These are phyloP conservation scores for Meandrusa payeni DNA, from an alignment of 2,888 invertebrate species.

Conservation along the genomic window DNA sequence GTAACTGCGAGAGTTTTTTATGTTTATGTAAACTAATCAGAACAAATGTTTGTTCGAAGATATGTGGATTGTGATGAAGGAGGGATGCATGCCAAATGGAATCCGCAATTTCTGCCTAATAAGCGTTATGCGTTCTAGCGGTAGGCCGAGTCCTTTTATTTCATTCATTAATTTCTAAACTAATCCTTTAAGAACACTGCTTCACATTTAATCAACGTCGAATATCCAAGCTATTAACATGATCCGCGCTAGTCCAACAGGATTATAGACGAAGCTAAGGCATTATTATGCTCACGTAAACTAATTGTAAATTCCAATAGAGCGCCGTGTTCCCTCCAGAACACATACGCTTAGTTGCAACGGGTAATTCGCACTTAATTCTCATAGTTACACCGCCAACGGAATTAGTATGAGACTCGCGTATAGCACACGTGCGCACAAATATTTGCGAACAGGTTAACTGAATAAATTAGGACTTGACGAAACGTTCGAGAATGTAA, in stretches of 20 bases:
- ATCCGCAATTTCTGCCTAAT: too few relatives aligned
- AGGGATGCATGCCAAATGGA: too few relatives aligned
- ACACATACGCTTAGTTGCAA: conserved; percentile 13
- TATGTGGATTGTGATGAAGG: too few relatives aligned
- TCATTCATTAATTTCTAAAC: too few relatives aligned
- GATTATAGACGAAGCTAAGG: conserved; percentile 2
- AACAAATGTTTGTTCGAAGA: too few relatives aligned
- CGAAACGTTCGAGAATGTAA: conserved; percentile 4
- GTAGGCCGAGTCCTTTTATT: too few relatives aligned
- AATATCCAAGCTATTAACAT: conserved; percentile 8
- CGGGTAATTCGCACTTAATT: conserved; percentile 22
- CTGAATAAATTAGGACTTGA: conserved; percentile 17
- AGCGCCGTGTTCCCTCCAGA: conserved; percentile 2
- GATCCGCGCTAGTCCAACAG: neutral
- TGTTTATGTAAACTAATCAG: too few relatives aligned
- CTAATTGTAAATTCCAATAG: conserved; percentile 18
- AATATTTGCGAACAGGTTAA: conserved; percentile 21
- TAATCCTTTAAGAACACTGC: too few relatives aligned
- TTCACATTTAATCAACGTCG: neutral
- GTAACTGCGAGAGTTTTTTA: too few relatives aligned
- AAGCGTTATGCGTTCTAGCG: too few relatives aligned
- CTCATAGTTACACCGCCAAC: conserved; percentile 13
- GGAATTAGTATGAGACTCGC: conserved; percentile 11
- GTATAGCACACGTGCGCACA: conserved; percentile 8
- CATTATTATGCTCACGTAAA: conserved; percentile 11